Base-by-base conservation (phyloP, 2,888 invertebrate species). In the Ormyrus thymus region DNA sequence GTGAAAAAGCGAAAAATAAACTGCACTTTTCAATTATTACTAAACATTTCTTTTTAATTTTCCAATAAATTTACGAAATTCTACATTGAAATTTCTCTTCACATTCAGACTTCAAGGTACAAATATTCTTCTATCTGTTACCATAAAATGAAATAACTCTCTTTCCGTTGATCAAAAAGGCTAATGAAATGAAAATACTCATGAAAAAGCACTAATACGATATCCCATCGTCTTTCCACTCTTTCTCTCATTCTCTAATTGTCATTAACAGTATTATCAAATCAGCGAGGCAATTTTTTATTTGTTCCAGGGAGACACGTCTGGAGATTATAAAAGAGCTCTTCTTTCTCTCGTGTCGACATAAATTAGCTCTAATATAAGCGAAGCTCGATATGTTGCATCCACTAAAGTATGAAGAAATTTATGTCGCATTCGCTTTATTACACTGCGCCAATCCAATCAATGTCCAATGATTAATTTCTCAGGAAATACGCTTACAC, bases 241-340 rank as follows among this genome's bases (percentile, higher is more conserved):
- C 29, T 29, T 29, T 29, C 4, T 29, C 29, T 29, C 29, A 29
- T 46, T 76, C 78, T 69, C 29, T 46, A 55, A 45, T 68, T 65
- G 61, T 72, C 8, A 29, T 53, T 73, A 6, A 50, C 55, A 43
- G 43, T 64, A n/a, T 70, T 53, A 13, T 15, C 50, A 53, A 61
- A 76, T 71, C 56, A 69, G 65, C 50, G 7, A 58, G 61, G 15
- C 45, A 50, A 71, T 79, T 71, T 82, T 74, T 81, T 80, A 78
- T 84, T 87, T 87, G 90, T 94, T 95, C 89, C 94, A 97, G 96
- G 96, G 94, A 88, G 97, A 97, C 92, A 97, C 97, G 84, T 96
- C 96, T 88, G 97, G 97, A 87, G 96, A 97, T 93, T 97, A 97
- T 94, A 97, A 95, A 93, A 95, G 95, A 92, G 94, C 96, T 88